These are phyloP conservation scores for Ophioderma brevispina DNA, from an alignment of 35 echinoderm and acorn worm species.

Conservation along the genomic window DNA sequence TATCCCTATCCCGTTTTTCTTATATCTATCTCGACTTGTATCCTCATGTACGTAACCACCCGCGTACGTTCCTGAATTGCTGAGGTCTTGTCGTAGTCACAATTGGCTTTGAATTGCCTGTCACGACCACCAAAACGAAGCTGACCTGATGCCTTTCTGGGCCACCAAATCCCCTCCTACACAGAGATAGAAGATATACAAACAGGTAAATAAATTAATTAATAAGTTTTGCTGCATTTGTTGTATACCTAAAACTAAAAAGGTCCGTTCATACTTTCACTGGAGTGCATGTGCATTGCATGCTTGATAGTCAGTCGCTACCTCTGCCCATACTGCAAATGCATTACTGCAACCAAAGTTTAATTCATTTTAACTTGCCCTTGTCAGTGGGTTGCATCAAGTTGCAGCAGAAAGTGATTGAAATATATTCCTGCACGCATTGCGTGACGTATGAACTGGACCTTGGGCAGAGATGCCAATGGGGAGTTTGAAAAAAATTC, in stretches of 20 bases:
- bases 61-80: not conserved
- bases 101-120: slow-evolving; percentile 81
- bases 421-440: too few species aligned
- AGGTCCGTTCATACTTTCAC: too few species aligned
- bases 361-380: too few species aligned
- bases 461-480: too few species aligned
- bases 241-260: not conserved
- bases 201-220: not conserved
- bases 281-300: too few species aligned
- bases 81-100: not conserved
- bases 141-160: slow-evolving; percentile 96
- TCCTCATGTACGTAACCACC: not conserved
- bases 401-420: too few species aligned
- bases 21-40: not conserved
- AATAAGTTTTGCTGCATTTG: not conserved
- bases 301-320: too few species aligned
- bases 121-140: slow-evolving; percentile 93
- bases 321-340: too few species aligned
- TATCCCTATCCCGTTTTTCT: not conserved
- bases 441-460: too few species aligned
- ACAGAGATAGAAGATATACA: not conserved
- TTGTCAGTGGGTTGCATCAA: too few species aligned
- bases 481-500: too few species aligned
- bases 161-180: slow-evolving; percentile 96
- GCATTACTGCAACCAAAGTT: too few species aligned